Percentiles rank a stretch among this genome's conserved stretches.
These are phyloP conservation scores for Sialia sialis DNA, from an alignment of 2,113 vertebrate species.

Conservation along the genomic window DNA sequence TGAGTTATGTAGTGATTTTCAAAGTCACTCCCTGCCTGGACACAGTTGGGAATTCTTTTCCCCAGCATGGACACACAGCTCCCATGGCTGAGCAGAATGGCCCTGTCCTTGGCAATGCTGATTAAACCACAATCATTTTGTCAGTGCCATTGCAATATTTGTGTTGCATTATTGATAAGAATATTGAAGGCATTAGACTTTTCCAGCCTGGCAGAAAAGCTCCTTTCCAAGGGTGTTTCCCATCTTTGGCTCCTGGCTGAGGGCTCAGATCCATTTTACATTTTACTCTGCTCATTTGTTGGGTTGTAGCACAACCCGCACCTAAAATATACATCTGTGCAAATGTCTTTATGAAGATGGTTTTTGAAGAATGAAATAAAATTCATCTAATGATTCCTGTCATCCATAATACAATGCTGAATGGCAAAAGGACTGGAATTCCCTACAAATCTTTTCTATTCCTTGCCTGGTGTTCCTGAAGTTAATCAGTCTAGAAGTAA, in stretches of 20 bases:
- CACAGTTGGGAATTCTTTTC: not conserved
- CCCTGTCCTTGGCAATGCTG: constrained; percentile 29
- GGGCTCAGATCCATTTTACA: not conserved
- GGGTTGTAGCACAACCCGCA: not conserved
- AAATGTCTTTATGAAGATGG: not conserved
- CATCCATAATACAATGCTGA: not conserved
- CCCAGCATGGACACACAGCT: not conserved
- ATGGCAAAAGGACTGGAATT: not conserved
- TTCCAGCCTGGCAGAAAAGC: not conserved
- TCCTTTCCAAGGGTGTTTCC: not conserved
- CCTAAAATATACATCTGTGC: not conserved
- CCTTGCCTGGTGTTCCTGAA: not conserved
- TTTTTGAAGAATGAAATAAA: not conserved
- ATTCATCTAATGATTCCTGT: not conserved
- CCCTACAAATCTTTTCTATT: not conserved
- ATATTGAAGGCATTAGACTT: not conserved
- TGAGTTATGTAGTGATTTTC: not conserved
- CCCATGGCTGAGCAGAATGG: not conserved
- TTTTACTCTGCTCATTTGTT: not conserved
- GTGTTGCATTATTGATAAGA: constrained; percentile 33
- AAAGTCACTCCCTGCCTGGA: not conserved
- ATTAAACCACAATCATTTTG: constrained; percentile 1
- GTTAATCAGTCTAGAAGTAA: not conserved
- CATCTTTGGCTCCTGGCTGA: not conserved
- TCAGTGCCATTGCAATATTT: constrained; percentile 25